Base-by-base conservation (phyloP, 2,888 invertebrate genomes). In the Eupithecia pulchellata region DNA sequence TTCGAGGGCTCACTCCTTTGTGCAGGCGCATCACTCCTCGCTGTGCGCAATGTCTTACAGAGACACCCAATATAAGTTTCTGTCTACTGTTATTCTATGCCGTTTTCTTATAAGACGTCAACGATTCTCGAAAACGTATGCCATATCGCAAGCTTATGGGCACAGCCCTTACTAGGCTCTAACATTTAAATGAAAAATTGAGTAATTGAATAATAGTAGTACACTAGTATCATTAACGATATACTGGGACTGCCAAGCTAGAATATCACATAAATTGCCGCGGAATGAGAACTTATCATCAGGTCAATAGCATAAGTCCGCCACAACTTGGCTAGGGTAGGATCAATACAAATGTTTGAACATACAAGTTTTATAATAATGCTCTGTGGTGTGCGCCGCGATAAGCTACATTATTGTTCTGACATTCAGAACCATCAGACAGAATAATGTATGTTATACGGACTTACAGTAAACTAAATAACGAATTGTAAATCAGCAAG, bases 311-410 rank as follows among this genome's bases (percentile, higher is more conserved):
- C 61, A 32, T 36, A 61, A 25, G 34, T 61, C 25, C 34, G 32
- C 61, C 32, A 25, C 34, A 20, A 34, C 34, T 61, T 61, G 61
- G 34, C 61, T 32, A 11, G 61, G 34, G 17, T 11, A 5, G 34
- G 32, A 61, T 61, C 61, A 36, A 61, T 61, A 57, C 57, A 14
- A 17, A 14, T 29, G 29, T 29, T 29, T 57, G 57, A 17, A 57
- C 27, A 55, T 17, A 29, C 47, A 57, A 29, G 29, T 57, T 29
- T 6, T 17, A 57, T 17, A 57, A 29, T 57, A 57, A 29, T 20
- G 42, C 2, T 57, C 57, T 29, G 29, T 29, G 27, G 29, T 29
- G 57, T 17, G 52, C 11, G 13, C 17, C 29, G 57, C 29, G 57
- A 29, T 57, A 29, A 27, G 29, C 8, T 57, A 2, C 17, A 17